Base-by-base conservation (phyloP, 2,113 vertebrate genomes). In the Corythoichthys intestinalis region DNA sequence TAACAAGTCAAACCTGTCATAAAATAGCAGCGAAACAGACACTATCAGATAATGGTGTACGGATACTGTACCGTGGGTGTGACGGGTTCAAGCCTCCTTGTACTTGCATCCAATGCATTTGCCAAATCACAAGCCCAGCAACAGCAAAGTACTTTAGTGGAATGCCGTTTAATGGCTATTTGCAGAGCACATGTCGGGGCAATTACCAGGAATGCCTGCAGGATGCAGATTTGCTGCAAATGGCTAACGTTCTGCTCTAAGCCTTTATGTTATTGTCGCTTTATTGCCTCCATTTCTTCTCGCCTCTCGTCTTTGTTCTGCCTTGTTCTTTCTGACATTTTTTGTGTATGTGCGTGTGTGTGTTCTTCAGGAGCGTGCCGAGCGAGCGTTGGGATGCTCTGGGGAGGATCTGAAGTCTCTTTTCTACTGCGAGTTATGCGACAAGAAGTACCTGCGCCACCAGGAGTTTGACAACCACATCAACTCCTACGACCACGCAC, bases 381-480 rank as follows among this genome's bases (percentile, higher is more conserved):
- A 95, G 88, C 94, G 93, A 71, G 93, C 94, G 84, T 91, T 96
- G 88, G 90, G 94, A 69, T 97, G 93, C 79, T 93, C 95, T 76
- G 90, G 94, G 82, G 96, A 96, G 85, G 95, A 98, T 75, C 92
- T 95, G 86, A 99, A 98, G 78, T 93, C 97, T 14, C 95, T 97
- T 81, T 98, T 98, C 91, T 99, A 98, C 91, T 99, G 97, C 86
- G 96, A 98, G 92, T 91, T 99, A 59, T 99, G 97, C 89, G 95
- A 98, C 91, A 99, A 99, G 87, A 97, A 99, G 92, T 99, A 99
- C 88, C 94, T 97, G 91, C 95, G 98, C 87, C 96, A 99, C 89
- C 95, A 98, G 75, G 97, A 99, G 83, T 99, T 98, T 93, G 97
- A 99, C 94, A 99, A 99, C 93, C 97, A 99, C 90, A 99, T 99